These are phyloP conservation scores for Nycticryphes semicollaris DNA, from an alignment of 2,113 vertebrate genomes.

Conservation along the genomic window DNA sequence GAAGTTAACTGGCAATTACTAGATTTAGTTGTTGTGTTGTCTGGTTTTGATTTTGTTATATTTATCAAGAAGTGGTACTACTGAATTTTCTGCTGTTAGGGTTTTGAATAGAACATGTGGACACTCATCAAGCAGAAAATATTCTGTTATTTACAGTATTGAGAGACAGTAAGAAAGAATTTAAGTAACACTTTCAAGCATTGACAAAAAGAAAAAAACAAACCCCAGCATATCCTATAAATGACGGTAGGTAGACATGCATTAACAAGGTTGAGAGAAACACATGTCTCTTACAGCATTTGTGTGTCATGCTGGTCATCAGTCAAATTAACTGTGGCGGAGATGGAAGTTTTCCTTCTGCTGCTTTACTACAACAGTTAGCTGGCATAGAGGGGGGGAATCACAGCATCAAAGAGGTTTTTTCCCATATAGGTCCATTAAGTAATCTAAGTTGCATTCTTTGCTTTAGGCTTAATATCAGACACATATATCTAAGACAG, in stretches of 20 bases:
- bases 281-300: fast-evolving
- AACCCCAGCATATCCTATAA: background rate
- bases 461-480: background rate
- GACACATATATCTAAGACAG: background rate
- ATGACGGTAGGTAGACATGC: background rate
- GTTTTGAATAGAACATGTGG: background rate
- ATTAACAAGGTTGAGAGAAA: background rate
- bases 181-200: background rate
- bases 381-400: fast-evolving
- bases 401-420: background rate
- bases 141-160: background rate
- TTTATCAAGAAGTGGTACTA: background rate
- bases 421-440: background rate
- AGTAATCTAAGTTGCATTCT: background rate
- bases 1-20: background rate
- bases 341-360: background rate
- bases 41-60: background rate
- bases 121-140: background rate
- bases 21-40: background rate
- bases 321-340: background rate
- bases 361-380: background rate
- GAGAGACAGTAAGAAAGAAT: background rate
- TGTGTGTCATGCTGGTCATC: background rate
- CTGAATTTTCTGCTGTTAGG: background rate
- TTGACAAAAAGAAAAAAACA: background rate